phyloP scores from a whole-genome alignment of 2,888 invertebrate genomes.

The Agonopterix heracliana region DNA sequence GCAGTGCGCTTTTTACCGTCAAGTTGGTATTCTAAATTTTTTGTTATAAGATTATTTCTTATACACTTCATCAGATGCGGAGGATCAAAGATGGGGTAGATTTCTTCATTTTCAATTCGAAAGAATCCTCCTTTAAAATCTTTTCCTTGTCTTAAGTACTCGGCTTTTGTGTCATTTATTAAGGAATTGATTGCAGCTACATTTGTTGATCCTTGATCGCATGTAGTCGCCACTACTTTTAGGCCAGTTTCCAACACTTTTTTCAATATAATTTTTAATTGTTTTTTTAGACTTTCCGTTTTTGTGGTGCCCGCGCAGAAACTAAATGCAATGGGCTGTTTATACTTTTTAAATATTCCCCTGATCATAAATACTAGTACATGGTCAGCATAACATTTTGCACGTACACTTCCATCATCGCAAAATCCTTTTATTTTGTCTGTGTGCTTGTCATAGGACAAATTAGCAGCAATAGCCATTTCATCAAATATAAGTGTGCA shows the following conservation, averaged over 20 bases:
- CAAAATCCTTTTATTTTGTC: constrained; percentile 6
- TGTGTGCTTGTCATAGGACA: constrained; percentile 5
- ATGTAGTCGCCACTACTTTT: constrained; percentile 6
- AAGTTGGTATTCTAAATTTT: constrained; percentile 8
- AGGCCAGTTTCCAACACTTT: background rate
- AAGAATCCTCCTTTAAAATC: constrained; percentile 3
- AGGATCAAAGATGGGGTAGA: constrained; percentile 8
- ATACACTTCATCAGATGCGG: constrained; percentile 11
- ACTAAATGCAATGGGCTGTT: constrained; percentile 5
- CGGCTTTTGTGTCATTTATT: constrained; percentile 4
- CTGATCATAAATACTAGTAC: constrained; percentile 12
- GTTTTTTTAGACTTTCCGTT: constrained; percentile 1
- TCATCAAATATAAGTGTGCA: constrained; percentile 8
- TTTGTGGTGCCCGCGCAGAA: constrained; percentile 4
- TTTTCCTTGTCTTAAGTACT: constrained; percentile 4
- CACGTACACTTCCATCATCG: background rate
- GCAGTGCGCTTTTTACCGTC: constrained; percentile 7
- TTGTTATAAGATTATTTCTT: constrained; percentile 12
- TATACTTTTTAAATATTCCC: constrained; percentile 9
- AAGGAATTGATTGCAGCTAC: constrained; percentile 10
- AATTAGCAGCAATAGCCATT: constrained; percentile 6
- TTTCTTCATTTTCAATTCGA: constrained; percentile 2
- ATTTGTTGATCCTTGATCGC: constrained; percentile 8
- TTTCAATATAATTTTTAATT: constrained; percentile 1
- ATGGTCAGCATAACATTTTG: constrained; percentile 6